Evolutionary conservation across 2,113 vertebrate genomes (phyloP), one percentile per base, ranked within the genome.

Genomic region (Passer domesticus): DNA sequence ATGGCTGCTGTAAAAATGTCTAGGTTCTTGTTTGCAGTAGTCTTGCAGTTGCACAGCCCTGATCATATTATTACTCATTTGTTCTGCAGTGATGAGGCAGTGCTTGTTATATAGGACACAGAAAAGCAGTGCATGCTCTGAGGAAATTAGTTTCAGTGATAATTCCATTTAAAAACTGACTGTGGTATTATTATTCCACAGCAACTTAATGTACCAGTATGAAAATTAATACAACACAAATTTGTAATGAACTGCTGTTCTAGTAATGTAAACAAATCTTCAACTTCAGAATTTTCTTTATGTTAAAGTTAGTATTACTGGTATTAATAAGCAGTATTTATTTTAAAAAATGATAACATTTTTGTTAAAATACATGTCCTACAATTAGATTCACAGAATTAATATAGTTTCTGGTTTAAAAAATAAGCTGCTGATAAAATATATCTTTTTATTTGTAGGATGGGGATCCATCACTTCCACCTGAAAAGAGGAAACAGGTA

Each of bases 401-500:
- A 44, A 41, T 78, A 11, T 18, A 59, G 31, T 80, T 91, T 17
- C 67, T 87, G 41, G 31, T 77, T 90, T 94, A 27, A 84, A 49
- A 84, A 95, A 55, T 78, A 94, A 87, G 14, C 58, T 94, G 28
- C 15, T 11, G 72, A n/a, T 95, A 68, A 97, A 96, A 62, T 76
- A 14, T 19, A 13, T 94, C 49, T 66, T 4, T 96, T 96, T 90
- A 80, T 94, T 95, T 97, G 47, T 91, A 99, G 99, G 99, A 99
- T 95, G 99, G 99, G n/a, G 99, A 99, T 95, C 98, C 98, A 4
- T 98, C 98, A 11, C 97, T 99, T 94, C 99, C 99, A 1, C 99
- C 99, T n/a, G 99, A 99, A 89, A 99, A 99, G 95, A 98, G 99
- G 73, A 99, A 98, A 89, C 99, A 99, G 98, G 99, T 99, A 96